Base-by-base conservation (phyloP, 1,140 invertebrate species). In the Nephila pilipes region DNA sequence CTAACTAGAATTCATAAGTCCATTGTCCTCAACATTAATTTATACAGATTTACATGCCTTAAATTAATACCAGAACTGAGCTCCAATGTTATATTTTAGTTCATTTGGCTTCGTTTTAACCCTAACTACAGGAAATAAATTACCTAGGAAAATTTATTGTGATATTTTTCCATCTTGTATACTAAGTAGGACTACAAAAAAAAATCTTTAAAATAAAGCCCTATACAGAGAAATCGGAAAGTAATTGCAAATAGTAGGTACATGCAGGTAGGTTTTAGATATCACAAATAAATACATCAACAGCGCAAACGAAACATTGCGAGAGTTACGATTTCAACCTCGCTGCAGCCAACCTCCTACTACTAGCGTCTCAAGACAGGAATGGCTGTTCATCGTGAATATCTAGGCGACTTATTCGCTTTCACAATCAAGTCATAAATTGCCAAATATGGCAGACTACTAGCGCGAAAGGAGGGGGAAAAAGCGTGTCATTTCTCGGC, bases 41-140 rank as follows among this genome's bases (percentile, higher is more conserved):
- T 32, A 25, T 32, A 36, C 69, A 18, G 69, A 36, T 75, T 29
- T 75, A 29, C 36, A 18, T 36, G 69, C 18, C 29, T 29, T 36
- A 75, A 10, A 36, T 75, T 32, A 29, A 75, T 32, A 32, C 29
- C 69, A 75, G 32, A 75, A 32, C 16, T 75, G 18, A 69, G 32
- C 29, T 36, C 2, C 46, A 46, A 46, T 65, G 25, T 75, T 16
- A 29, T 83, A 46, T 83, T 83, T 83, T 55, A 22, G 36, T 25
- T 57, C 81, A 25, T 83, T 83, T 25, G 54, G 81, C 80, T 83
- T 16, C 69, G 29, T 32, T 83, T 83, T 83, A 83, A 83, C 81
- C 81, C 81, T 83, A 83, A 83, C 81, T 55, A n/a, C 46, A 83
- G 54, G 25, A 55, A 83, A 83, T 81, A 36, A 75, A 29, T 83